These are phyloP conservation scores for Drosophila repletoides DNA, from an alignment of 1,140 invertebrate species.

Conservation along the genomic window DNA sequence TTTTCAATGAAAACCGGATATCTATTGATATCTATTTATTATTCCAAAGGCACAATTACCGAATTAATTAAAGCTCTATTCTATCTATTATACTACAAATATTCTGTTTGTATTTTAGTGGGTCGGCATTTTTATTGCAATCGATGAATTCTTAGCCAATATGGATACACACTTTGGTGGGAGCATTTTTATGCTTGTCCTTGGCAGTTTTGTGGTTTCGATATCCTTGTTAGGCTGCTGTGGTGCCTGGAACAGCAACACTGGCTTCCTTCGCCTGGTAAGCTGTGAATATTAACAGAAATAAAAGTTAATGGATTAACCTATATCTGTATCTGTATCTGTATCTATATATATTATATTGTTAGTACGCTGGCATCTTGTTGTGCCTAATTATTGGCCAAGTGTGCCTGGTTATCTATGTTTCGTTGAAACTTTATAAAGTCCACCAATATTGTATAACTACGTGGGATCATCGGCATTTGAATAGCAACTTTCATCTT, in stretches of 20 bases:
- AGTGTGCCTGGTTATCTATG: not conserved
- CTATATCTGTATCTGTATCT: too few relatives aligned
- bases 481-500: too few relatives aligned
- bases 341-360: too few relatives aligned
- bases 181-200: not conserved
- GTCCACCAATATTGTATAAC: not conserved
- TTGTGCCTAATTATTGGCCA: not conserved
- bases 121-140: too few relatives aligned
- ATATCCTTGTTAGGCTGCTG: constrained; percentile 9
- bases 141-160: not conserved
- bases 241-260: not conserved
- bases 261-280: not conserved
- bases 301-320: too few relatives aligned
- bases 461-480: not conserved
- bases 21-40: too few relatives aligned
- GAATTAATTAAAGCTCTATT: too few relatives aligned
- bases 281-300: not conserved
- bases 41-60: too few relatives aligned
- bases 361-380: constrained; percentile 13
- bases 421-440: not conserved
- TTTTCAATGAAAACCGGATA: too few relatives aligned
- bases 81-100: too few relatives aligned
- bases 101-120: too few relatives aligned
- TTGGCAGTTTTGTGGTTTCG: not conserved
- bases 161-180: not conserved